Base-by-base conservation (phyloP, 64 coral and sea anemone genomes). In the Montipora foliosa region DNA sequence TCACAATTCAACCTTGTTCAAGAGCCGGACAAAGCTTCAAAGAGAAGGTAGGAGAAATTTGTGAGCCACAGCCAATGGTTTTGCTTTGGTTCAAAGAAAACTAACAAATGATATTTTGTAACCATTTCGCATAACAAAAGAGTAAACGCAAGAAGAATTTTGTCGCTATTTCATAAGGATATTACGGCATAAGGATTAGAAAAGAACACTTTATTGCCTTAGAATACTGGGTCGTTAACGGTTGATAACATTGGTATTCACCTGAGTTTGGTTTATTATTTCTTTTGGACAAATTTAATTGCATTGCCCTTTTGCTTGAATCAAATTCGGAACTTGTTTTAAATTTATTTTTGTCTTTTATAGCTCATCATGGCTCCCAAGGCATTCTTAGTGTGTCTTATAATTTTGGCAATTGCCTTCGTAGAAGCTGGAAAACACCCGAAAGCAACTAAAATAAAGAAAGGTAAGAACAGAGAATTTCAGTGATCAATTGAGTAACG, bases 341-440 rank as follows among this genome's bases (percentile, higher is more conserved):
- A 70, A 50, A 3, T 49, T 24, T 71, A 21, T 72, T 49, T 9
- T 47, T 72, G 17, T 71, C 6, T 16, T 64, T 81, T 90, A 15
- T 14, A 95, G 93, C 93, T 88, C 88, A 90, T 12, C 72, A 95
- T 95, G 93, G 93, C 93, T 89, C 77, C 88, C 76, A 95, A 95
- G 89, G 20, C 89, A 77, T 81, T 75, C 44, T 95, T 90, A 84
- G 89, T 95, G 68, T 95, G 88, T 83, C 79, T 95, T 85, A 67
- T 90, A 86, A 47, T 95, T 67, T 71, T 83, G 89, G 64, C 83
- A 2, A 29, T 90, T 64, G 93, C 80, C 59, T 89, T 88, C 52
- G 89, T 92, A 51, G 93, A 98, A 68, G 93, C 96, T 20, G 82
- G 89, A 51, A 93, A 86, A 68, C 92, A 94, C 79, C 96, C 96